phyloP scores from a whole-genome alignment of 2,113 vertebrate species.

The Eleginops maclovinus region DNA sequence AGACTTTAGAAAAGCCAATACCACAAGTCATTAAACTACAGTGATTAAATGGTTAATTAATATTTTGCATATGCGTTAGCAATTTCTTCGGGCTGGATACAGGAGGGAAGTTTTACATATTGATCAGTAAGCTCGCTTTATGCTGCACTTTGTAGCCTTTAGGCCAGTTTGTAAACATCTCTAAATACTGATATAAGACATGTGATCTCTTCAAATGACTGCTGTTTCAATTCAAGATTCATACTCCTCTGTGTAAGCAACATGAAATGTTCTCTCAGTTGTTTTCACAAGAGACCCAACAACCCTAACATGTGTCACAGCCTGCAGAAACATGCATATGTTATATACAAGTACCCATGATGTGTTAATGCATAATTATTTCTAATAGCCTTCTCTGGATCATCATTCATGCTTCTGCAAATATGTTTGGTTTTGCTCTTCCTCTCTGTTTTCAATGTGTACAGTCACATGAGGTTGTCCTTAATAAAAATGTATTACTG shows the following conservation, averaged over 20 bases:
- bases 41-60: constrained; percentile 51
- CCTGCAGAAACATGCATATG: constrained; percentile 4
- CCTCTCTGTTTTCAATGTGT: constrained; percentile 44
- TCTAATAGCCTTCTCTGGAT: constrained; percentile 11
- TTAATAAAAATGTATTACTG: constrained; percentile 37
- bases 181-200: background rate
- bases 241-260: constrained; percentile 17
- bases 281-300: constrained; percentile 24
- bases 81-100: constrained; percentile 26
- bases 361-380: constrained; percentile 40
- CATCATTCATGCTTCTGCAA: constrained; percentile 34
- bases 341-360: background rate
- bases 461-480: constrained; percentile 29
- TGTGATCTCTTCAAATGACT: constrained; percentile 2
- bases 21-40: constrained; percentile 27
- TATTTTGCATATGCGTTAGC: constrained; percentile 27
- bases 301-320: constrained; percentile 13
- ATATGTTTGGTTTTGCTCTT: constrained; percentile 19
- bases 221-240: constrained; percentile 9
- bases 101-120: background rate
- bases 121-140: constrained; percentile 13
- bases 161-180: constrained; percentile 16
- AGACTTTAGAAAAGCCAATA: constrained; percentile 20
- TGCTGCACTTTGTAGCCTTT: constrained; percentile 12
- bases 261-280: constrained; percentile 38